Base-by-base conservation (phyloP, 2,888 invertebrate genomes). In the Lydus trimaculatus region DNA sequence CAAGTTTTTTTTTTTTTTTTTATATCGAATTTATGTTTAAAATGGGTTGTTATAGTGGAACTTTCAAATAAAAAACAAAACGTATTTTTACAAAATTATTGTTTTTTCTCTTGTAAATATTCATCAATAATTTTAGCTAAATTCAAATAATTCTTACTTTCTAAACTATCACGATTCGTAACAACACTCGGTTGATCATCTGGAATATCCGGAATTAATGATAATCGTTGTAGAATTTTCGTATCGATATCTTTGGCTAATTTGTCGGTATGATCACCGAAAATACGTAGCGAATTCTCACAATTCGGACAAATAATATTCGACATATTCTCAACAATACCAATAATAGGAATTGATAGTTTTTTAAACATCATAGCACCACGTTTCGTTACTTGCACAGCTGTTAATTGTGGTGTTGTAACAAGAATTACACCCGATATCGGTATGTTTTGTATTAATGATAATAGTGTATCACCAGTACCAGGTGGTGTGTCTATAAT, bases 401-500 rank as follows among this genome's bases (percentile, higher is more conserved):
- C 94, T 2, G 96, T 93, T 64, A 90, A 90, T 83, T 98, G 98
- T 0, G 98, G 97, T 0, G 97, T 98, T 9, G 97, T 96, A 0
- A 98, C 95, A 61, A 98, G 86, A n/a, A 98, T 81, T 5, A 93
- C 95, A 20, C 95, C 97, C 80, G 92, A 87, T 59, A 98, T 90
- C 1, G 95, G 94, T 61, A 97, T 86, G 85, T 94, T 96, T 85
- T 98, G 98, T 56, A 94, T 89, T 1, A 98, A 88, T 0, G 97
- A 96, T 1, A 98, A 87, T 83, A 97, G 97, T 0, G 96, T 95
- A 85, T 98, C 98, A 0, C 98, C 98, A 0, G 98, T 98, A 36
- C 98, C 98, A 0, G 98, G 98, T 2, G 98, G 98, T 77, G 98
- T 97, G 85, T 98, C 98, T 0, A 98, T 89, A 17, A 99, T 87